Conservation (phyloP, 2,797 vertebrate species). For the Gambelia wislizenii region DNA sequence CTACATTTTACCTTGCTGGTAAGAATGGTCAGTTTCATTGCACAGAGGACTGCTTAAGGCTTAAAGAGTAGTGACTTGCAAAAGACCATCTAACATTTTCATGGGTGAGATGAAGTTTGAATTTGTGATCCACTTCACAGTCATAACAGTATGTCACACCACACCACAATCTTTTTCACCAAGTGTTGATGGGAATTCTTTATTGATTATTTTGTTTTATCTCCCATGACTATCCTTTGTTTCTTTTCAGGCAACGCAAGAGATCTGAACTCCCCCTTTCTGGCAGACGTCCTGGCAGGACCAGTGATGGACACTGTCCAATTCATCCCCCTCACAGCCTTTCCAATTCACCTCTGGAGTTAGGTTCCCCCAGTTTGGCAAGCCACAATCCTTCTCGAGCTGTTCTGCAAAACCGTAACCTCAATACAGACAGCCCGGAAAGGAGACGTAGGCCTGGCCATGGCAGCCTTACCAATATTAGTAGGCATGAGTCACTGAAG, state of each 20-base stretch:
- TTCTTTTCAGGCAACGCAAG: constrained; percentile 87
- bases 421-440: constrained; percentile 91
- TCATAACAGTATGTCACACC: background rate
- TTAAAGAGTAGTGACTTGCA: background rate
- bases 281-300: constrained; percentile 89
- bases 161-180: background rate
- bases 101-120: background rate
- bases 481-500: constrained; percentile 93
- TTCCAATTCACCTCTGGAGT: constrained; percentile 85
- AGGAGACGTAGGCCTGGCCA: constrained; percentile 89
- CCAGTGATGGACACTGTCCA: constrained; percentile 89
- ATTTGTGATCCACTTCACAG: background rate
- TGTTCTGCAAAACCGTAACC: constrained; percentile 86
- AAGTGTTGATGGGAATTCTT: background rate
- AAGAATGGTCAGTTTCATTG: background rate
- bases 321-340: constrained; percentile 86
- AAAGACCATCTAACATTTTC: background rate
- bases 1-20: background rate
- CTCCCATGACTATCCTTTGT: constrained; percentile 34
- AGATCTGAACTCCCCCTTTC: constrained; percentile 88
- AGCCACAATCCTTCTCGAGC: constrained; percentile 90
- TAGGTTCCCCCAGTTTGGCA: constrained; percentile 86
- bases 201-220: rapidly evolving
- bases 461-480: constrained; percentile 94
- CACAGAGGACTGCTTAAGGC: background rate